A percentile compares a stretch with the other conserved stretches of the same genome.
Conservation (phyloP, 1,140 invertebrate species). For the Whitmania pigra region DNA sequence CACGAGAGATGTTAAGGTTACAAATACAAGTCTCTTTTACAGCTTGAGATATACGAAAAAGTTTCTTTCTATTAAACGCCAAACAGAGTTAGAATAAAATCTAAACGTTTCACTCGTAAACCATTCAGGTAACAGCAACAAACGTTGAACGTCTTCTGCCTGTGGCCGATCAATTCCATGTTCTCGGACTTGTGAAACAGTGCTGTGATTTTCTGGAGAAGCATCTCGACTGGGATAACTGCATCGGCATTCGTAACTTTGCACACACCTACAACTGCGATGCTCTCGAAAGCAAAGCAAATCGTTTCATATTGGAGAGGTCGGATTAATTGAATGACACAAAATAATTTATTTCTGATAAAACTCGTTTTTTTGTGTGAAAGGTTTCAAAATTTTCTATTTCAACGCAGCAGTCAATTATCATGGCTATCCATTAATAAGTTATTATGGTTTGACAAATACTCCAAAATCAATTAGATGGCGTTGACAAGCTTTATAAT, state of each 20-base stretch:
- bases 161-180: conserved; percentile 57
- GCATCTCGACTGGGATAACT: conserved; percentile 58
- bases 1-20: conserved; percentile 46
- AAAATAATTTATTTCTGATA: too few relatives aligned
- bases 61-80: background rate
- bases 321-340: background rate
- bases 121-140: conserved; percentile 54
- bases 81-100: background rate
- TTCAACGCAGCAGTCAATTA: too few relatives aligned
- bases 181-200: conserved; percentile 59
- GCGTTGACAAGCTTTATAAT: too few relatives aligned
- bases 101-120: background rate
- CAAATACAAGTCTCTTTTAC: background rate
- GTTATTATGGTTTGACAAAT: too few relatives aligned
- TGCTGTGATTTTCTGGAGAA: conserved; percentile 60
- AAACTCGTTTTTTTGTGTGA: too few relatives aligned
- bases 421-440: too few relatives aligned
- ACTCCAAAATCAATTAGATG: too few relatives aligned
- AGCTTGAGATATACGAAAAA: background rate
- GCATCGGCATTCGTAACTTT: conserved; percentile 66
- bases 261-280: conserved; percentile 60
- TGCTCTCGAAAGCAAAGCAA: conserved; percentile 54
- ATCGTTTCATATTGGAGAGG: conserved; percentile 31
- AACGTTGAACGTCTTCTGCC: conserved; percentile 63
- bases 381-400: too few relatives aligned